Evolutionary conservation across 2,888 invertebrate species (phyloP), one percentile per base, ranked within the genome.

Genomic region (Loripinus fragilis): DNA sequence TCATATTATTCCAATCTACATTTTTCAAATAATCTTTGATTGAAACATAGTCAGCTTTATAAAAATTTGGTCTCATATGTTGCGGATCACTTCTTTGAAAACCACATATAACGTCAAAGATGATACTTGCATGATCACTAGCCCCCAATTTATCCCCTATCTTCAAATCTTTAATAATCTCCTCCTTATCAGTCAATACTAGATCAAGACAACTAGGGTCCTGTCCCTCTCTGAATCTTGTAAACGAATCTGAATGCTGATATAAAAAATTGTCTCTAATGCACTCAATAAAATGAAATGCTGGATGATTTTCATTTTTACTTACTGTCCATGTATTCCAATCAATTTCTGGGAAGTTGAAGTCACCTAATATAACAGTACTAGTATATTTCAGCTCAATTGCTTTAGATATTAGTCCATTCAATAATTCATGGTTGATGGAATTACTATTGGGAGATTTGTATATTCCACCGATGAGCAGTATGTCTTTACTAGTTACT

Each of bases 311-410:
- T 25, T 73, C 73, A 71, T 25, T 71, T 3, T 45, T n/a, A 28
- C 8, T 23, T 12, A 38, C 30, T 3, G 65, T 65, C 72, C 72
- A 72, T 5, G 7, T 72, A n/a, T n/a, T n/a, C n/a, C n/a, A n/a
- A n/a, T n/a, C n/a, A n/a, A n/a, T n/a, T n/a, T n/a, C n/a, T n/a
- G 72, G 72, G 28, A 72, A 72, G 23, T 72, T 72, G 52, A 72
- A 71, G 33, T 73, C 73, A 10, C 73, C 73, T 3, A 73, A 7
- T 41, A 73, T 65, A 30, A 73, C 35, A 8, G 35, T 25, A 30
- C 45, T 30, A 10, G 65, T 65, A 60, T 65, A 60, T 30, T 64
- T 45, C 55, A 55, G 8, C 28, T 33, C 38, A 8, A n/a, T 35
- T 10, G 52, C 72, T 35, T 60, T n/a, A 30, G 33, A 25, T 38